Evolutionary conservation across 2,888 invertebrate species (phyloP).

Genomic region (Taphrorychus bicolor): DNA sequence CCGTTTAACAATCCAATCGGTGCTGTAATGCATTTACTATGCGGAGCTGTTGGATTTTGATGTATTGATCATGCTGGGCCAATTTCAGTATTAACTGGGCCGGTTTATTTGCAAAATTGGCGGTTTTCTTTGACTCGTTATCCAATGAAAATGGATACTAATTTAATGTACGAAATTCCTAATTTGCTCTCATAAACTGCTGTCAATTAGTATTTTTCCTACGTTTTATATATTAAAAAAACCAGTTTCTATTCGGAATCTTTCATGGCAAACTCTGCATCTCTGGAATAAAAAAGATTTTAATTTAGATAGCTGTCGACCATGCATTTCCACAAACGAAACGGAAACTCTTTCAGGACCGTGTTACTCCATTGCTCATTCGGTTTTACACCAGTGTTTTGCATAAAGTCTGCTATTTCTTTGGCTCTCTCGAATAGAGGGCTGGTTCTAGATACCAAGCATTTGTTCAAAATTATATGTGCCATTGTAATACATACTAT

Average conservation of each 20-base stretch:
- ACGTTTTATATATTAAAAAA: too few relatives aligned
- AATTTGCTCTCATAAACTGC: too few relatives aligned
- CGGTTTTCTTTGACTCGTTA: neutral
- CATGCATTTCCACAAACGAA: neutral
- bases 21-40: neutral
- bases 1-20: neutral
- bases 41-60: neutral
- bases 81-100: neutral
- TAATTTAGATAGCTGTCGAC: neutral
- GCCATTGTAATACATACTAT: too few relatives aligned
- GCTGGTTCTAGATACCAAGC: too few relatives aligned
- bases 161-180: too few relatives aligned
- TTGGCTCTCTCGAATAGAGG: too few relatives aligned
- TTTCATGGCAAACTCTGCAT: neutral
- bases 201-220: too few relatives aligned
- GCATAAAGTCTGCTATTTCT: neutral
- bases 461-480: too few relatives aligned
- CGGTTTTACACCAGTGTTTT: neutral
- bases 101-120: neutral
- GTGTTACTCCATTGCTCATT: neutral
- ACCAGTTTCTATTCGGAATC: neutral
- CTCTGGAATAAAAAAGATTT: neutral
- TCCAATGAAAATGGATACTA: too few relatives aligned
- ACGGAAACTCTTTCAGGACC: neutral
- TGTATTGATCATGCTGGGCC: neutral